phyloP scores from a whole-genome alignment of 2,888 invertebrate species.

The Sisyra terminalis region DNA sequence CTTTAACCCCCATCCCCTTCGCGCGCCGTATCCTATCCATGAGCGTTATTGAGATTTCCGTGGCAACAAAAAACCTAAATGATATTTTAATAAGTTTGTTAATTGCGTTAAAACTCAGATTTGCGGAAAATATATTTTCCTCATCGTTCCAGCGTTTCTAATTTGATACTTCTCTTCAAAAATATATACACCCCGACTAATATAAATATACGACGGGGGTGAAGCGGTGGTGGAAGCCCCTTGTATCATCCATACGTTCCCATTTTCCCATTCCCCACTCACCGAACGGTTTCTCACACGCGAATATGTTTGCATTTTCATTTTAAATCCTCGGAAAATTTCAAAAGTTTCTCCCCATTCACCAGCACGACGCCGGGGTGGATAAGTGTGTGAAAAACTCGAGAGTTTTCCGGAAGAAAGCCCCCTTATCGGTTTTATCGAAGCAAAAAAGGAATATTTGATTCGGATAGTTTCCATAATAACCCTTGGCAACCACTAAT shows the following conservation, averaged over 20 bases:
- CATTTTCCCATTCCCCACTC: too few relatives aligned
- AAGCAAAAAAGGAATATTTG: too few relatives aligned
- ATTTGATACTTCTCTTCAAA: not conserved
- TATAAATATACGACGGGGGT: not conserved
- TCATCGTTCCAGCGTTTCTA: not conserved
- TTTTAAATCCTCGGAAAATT: not conserved
- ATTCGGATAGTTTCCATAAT: too few relatives aligned
- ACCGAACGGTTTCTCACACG: not conserved
- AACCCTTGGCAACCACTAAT: too few relatives aligned
- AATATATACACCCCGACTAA: not conserved
- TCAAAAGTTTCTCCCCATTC: too few relatives aligned
- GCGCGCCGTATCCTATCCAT: not conserved
- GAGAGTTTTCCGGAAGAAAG: too few relatives aligned
- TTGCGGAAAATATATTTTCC: constrained; percentile 9
- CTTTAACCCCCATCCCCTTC: too few relatives aligned
- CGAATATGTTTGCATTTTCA: not conserved
- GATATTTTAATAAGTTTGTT: constrained; percentile 8
- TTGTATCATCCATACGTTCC: too few relatives aligned
- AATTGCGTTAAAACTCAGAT: constrained; percentile 9
- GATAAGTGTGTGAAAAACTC: too few relatives aligned
- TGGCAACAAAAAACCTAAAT: constrained; percentile 7
- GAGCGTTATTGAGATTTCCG: constrained; percentile 1
- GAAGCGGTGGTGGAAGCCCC: not conserved
- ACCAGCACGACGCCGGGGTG: too few relatives aligned
- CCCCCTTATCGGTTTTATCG: too few relatives aligned